A percentile compares a stretch with the other conserved stretches of the same genome.
These are phyloP conservation scores for Buceros bicornis DNA, from an alignment of 2,797 vertebrate species.

Conservation along the genomic window DNA sequence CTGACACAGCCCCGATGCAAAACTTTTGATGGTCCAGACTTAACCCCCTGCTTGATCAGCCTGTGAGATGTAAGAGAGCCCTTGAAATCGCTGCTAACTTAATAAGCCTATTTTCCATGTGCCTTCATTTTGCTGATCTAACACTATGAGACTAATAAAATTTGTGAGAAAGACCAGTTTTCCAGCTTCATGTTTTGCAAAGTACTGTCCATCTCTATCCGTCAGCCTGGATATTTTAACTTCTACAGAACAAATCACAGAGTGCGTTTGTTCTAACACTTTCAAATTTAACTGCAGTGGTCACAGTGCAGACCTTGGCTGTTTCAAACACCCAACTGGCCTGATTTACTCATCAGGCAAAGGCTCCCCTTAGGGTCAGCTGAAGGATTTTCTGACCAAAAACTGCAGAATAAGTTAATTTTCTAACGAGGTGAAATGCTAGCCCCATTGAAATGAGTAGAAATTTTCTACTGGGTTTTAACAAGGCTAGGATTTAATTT, in stretches of 20 bases:
- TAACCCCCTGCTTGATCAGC: rapidly evolving
- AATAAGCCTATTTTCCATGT: constrained; percentile 8
- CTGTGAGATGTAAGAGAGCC: background rate
- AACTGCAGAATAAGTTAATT: background rate
- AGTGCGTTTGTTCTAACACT: background rate
- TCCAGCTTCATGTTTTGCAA: background rate
- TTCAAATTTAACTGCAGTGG: background rate
- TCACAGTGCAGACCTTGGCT: background rate
- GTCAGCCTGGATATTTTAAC: background rate
- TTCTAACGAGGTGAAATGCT: background rate
- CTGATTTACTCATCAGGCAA: background rate
- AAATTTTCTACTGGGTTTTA: background rate
- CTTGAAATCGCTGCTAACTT: background rate
- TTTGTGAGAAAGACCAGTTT: background rate
- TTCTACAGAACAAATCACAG: background rate
- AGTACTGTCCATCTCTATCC: constrained; percentile 27
- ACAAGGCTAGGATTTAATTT: background rate
- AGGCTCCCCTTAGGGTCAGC: background rate
- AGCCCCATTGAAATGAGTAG: background rate
- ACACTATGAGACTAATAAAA: background rate
- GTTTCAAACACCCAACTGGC: background rate
- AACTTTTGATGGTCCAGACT: background rate
- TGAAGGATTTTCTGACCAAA: background rate
- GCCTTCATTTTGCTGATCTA: background rate
- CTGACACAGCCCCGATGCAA: background rate